Conservation (phyloP, 1,140 invertebrate species). For the Drosophila obscura region DNA sequence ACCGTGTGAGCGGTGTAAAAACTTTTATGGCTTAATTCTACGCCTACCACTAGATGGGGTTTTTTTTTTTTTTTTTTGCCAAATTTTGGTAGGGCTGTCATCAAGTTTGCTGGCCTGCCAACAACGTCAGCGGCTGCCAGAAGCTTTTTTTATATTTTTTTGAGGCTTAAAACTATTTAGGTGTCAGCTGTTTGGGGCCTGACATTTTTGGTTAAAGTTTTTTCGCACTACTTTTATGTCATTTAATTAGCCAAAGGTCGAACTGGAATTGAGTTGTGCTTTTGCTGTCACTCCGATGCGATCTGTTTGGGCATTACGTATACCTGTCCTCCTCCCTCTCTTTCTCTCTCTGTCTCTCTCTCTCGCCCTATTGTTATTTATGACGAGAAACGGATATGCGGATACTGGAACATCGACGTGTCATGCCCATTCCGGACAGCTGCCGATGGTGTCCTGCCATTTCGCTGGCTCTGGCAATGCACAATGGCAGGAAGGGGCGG, state of each 20-base stretch:
- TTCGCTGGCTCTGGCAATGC: slow-evolving; percentile 22
- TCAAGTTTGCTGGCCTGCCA: slow-evolving; percentile 48
- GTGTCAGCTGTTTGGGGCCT: slow-evolving; percentile 33
- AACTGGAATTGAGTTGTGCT: slow-evolving; percentile 8
- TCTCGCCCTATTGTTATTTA: slow-evolving; percentile 64
- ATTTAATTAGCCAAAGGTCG: slow-evolving; percentile 4
- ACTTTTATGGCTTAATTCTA: slow-evolving; percentile 48
- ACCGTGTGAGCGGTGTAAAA: slow-evolving; percentile 36
- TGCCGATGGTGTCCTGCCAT: slow-evolving; percentile 12
- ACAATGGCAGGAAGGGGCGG: slow-evolving; percentile 24
- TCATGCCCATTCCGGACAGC: slow-evolving; percentile 32
- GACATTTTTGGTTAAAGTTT: slow-evolving; percentile 16
- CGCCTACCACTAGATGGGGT: background rate
- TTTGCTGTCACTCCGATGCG: slow-evolving; percentile 31
- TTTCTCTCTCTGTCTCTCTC: background rate
- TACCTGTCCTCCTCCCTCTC: background rate
- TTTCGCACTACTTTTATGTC: slow-evolving; percentile 5
- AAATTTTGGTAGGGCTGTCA: slow-evolving; percentile 46
- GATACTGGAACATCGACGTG: slow-evolving; percentile 56
- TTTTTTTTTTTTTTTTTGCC: slow-evolving; percentile 2
- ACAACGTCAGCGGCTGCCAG: slow-evolving; percentile 10
- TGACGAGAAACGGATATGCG: slow-evolving; percentile 67
- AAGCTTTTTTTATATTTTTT: slow-evolving; percentile 6
- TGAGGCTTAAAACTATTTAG: slow-evolving; percentile 40
- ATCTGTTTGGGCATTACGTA: slow-evolving; percentile 15